Base-by-base conservation (phyloP, 23 tunicate species). In the Ascidia mentula region DNA sequence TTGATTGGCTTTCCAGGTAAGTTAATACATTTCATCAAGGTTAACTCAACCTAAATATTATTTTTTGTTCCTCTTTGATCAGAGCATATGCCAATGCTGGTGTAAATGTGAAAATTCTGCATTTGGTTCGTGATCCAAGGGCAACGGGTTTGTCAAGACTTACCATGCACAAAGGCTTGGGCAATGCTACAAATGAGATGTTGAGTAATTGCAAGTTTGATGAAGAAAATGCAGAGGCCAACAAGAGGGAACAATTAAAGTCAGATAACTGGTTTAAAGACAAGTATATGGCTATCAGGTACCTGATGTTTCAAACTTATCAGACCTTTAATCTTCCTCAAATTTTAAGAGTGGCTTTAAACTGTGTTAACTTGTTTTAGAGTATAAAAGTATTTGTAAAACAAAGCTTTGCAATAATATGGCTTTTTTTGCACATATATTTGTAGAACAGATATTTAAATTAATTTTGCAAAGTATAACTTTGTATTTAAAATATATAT, bases 171-270 rank as follows among this genome's bases (percentile, higher is more conserved):
- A 34, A 59, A 42, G 46, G 79, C 0, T 40, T 26, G 34, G 87
- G 87, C 34, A 83, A 83, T 76, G 40, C 76, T 1, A 69, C 72
- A 0, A 75, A 61, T 35, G 87, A 83, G 38, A 83, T 83, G 81
- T 32, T 34, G 39, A 59, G 37, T 1, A 83, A 83, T 39, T 83
- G 87, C 69, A 34, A 76, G 32, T 32, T 83, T 75, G 87, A 83
- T 34, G 69, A 22, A 1, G 26, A 38, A 26, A 77, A 77, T 45
- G 20, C 45, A 28, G 69, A 45, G 15, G 31, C 80, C 31, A 38
- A 22, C 5, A 40, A 77, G 28, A 33, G 28, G 28, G 32, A 22
- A 15, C 8, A 18, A 32, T 1, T 37, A 13, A 45, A 77, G 31
- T 3, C 6, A 18, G 45, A 77, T 37, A 40, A 77, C 37, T 77